Percentiles rank a stretch among this genome's conserved stretches.
Conservation (phyloP, 2,888 invertebrate genomes). For the Dolomedes plantarius region DNA sequence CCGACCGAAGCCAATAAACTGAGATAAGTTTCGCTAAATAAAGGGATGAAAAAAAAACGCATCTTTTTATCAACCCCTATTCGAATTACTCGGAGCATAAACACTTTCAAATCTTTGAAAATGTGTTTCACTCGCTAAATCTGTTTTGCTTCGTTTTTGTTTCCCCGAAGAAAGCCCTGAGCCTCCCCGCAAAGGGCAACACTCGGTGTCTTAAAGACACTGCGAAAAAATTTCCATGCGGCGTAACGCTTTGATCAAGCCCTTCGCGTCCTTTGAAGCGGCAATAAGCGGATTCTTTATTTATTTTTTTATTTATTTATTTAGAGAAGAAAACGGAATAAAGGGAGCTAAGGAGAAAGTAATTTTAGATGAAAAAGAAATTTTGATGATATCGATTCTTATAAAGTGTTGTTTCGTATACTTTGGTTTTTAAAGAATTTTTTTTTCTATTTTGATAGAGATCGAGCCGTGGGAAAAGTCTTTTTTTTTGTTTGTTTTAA, state of each 20-base stretch:
- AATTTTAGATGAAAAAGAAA: neutral
- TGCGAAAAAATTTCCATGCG: neutral
- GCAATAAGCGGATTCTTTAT: neutral
- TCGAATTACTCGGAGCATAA: slow-evolving; percentile 1
- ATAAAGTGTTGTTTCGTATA: neutral
- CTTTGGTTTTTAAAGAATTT: too few species aligned
- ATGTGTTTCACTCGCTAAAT: neutral
- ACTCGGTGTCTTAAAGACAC: neutral
- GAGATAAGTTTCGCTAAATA: neutral
- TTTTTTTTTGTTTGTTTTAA: too few species aligned
- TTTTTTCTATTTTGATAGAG: too few species aligned
- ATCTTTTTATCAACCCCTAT: neutral
- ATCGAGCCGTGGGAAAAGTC: too few species aligned
- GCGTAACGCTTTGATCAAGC: neutral
- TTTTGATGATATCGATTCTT: neutral
- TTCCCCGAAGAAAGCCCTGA: too few species aligned
- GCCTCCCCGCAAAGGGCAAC: neutral
- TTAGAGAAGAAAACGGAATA: neutral
- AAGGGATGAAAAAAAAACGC: neutral
- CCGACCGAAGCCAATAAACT: neutral
- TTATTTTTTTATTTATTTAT: neutral
- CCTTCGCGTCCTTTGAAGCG: neutral
- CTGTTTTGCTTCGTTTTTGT: neutral
- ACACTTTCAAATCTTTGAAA: neutral
- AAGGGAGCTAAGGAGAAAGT: neutral